Percentiles rank a stretch among this genome's conserved stretches.
Evolutionary conservation across 2,113 vertebrate genomes (phyloP).

Genomic region (Scortum barcoo): DNA sequence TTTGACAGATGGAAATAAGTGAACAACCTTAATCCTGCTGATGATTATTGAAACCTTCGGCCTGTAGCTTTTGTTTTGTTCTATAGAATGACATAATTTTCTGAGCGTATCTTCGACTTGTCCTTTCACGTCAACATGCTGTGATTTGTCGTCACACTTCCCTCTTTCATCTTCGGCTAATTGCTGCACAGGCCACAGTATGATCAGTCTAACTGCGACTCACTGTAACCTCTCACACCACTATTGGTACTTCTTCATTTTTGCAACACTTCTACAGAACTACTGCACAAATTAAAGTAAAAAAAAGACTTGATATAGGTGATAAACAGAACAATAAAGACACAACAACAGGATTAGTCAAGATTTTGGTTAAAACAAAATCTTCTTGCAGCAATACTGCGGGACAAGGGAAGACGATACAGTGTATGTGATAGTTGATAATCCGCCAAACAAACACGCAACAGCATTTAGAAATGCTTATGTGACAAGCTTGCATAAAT

Average conservation of each 20-base stretch:
- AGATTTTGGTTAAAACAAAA: constrained; percentile 50
- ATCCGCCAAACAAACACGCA: constrained; percentile 43
- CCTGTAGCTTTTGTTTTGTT: constrained; percentile 7
- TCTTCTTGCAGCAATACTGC: constrained; percentile 27
- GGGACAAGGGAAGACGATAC: constrained; percentile 62
- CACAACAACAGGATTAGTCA: constrained; percentile 31
- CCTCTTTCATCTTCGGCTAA: not conserved
- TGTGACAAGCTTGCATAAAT: constrained; percentile 75
- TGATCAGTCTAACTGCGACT: not conserved
- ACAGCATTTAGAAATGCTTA: constrained; percentile 59
- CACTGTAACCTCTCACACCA: constrained; percentile 24
- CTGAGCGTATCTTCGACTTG: constrained; percentile 7
- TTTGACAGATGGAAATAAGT: constrained; percentile 19
- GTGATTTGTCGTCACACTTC: not conserved
- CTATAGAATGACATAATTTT: constrained; percentile 50
- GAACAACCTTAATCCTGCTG: constrained; percentile 21
- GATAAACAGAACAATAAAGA: constrained; percentile 39
- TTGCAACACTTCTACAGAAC: constrained; percentile 26
- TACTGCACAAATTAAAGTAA: constrained; percentile 45
- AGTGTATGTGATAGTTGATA: constrained; percentile 26
- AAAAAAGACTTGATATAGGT: constrained; percentile 27
- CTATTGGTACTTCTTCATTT: constrained; percentile 1
- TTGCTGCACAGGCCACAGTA: constrained; percentile 1
- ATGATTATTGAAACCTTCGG: constrained; percentile 13
- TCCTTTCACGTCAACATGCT: constrained; percentile 1